Evolutionary conservation across 2,888 invertebrate genomes (phyloP).

Genomic region (Hermodice carunculata): DNA sequence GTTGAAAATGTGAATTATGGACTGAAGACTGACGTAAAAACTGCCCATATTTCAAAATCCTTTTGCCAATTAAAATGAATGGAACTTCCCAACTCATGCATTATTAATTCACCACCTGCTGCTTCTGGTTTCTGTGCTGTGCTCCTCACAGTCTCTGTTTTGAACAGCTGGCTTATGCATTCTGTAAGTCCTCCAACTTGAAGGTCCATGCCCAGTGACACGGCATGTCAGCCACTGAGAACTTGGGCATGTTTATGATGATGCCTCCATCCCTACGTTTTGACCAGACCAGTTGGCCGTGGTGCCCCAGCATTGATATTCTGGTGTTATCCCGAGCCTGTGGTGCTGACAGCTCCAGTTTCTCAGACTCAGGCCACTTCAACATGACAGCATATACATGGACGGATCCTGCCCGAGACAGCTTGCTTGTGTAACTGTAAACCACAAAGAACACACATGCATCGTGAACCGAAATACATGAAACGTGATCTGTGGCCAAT

Average conservation of each 20-base stretch:
- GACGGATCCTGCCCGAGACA: constrained; percentile 25
- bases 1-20: too few relatives aligned
- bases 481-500: too few relatives aligned
- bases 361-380: constrained; percentile 77
- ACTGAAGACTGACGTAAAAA: too few relatives aligned
- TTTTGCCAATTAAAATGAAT: too few relatives aligned
- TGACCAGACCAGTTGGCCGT: constrained; percentile 36
- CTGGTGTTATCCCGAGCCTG: constrained; percentile 58
- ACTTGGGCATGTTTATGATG: constrained; percentile 48
- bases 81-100: too few relatives aligned
- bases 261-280: constrained; percentile 41
- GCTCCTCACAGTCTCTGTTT: too few relatives aligned
- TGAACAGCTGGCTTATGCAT: too few relatives aligned
- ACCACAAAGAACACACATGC: too few relatives aligned
- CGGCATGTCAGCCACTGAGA: constrained; percentile 52
- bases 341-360: constrained; percentile 72
- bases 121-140: too few relatives aligned
- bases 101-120: too few relatives aligned
- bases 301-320: constrained; percentile 73
- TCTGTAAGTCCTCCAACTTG: constrained; percentile 44
- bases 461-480: too few relatives aligned
- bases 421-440: constrained; percentile 56
- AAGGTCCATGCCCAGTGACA: constrained; percentile 63
- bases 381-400: constrained; percentile 79
- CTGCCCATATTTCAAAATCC: too few relatives aligned